Base-by-base conservation (phyloP, 2,888 invertebrate genomes). In the Anorthoa munda region DNA sequence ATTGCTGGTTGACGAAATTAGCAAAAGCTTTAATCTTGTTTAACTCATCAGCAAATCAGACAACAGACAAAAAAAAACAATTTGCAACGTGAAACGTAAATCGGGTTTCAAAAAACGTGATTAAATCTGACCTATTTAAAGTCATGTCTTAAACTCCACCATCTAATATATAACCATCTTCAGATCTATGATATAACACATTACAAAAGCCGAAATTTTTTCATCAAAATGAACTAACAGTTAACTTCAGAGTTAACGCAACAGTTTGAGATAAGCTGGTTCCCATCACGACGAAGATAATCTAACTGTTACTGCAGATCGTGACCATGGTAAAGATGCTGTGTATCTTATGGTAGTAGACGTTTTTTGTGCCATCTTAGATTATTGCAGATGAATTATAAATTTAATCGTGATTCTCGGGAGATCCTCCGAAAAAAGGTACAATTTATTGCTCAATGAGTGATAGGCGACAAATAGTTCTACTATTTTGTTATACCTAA, bases 241-340 rank as follows among this genome's bases (percentile, higher is more conserved):
- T 75, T 48, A 39, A 45, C 2, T 9, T 21, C 66, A 56, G 58
- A 77, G 55, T 65, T 77, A 83, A 74, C 86, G 81, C 73, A 83
- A 85, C 61, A 53, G 48, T 65, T 70, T 21, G 13, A 48, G 53
- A 77, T 77, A 70, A 77, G 70, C 55, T 56, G 1, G 77, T 83
- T 85, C 83, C 72, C 82, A 85, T 68, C 86, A 85, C 85, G 84
- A 85, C 26, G 50, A 51, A 59, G 81, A 81, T 82, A 17, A 66
- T 51, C 21, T 71, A 74, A 82, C 82, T 55, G 81, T 82, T 82
- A 69, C 53, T 45, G 18, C 1, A 39, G 67, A 75, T 82, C 81
- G 81, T 81, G 81, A 82, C 66, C 51, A 55, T 53, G 7, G 45
- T 56, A 77, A 61, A 23, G 61, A 75, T 64, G 75, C 79, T 71